Percentiles rank a stretch among this genome's conserved stretches.
phyloP scores from a whole-genome alignment of 92 coral and sea anemone species.

The Diadumene lineata region DNA sequence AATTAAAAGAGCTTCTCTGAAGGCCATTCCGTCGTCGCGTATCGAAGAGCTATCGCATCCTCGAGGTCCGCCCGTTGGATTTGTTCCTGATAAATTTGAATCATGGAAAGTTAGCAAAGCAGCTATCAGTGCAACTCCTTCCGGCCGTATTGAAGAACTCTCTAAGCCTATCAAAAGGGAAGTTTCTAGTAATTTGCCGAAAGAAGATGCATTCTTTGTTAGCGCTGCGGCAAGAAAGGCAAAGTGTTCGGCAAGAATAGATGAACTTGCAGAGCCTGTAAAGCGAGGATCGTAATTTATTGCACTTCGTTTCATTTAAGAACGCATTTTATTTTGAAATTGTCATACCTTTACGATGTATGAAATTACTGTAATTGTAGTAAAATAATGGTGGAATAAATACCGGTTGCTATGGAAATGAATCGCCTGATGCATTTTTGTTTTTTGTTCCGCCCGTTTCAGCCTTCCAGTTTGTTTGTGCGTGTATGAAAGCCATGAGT shows the following conservation, averaged over 20 bases:
- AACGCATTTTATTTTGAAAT: too few relatives aligned
- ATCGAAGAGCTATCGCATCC: conserved; percentile 78
- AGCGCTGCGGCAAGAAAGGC: conserved; percentile 86
- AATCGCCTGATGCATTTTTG: conserved; percentile 4
- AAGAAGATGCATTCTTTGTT: conserved; percentile 83
- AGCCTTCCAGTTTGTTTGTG: background rate
- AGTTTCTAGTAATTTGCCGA: conserved; percentile 86
- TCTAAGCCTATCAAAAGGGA: conserved; percentile 75
- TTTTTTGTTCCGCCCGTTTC: background rate
- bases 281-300: conserved; percentile 31
- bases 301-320: too few relatives aligned
- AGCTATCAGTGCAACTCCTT: conserved; percentile 64
- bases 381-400: background rate
- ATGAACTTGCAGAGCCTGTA: conserved; percentile 78
- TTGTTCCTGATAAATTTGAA: conserved; percentile 74
- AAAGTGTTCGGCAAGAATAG: conserved; percentile 67
- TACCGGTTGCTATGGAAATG: conserved; percentile 26
- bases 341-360: too few relatives aligned
- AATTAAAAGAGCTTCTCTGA: conserved; percentile 69
- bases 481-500: too few relatives aligned
- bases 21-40: conserved; percentile 65
- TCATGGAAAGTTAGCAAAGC: conserved; percentile 89
- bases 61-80: conserved; percentile 77
- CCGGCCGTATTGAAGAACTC: conserved; percentile 77
- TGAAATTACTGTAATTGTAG: too few relatives aligned